Evolutionary conservation across 2,113 vertebrate species (phyloP).

Genomic region (Ctenodactylus gundi): DNA sequence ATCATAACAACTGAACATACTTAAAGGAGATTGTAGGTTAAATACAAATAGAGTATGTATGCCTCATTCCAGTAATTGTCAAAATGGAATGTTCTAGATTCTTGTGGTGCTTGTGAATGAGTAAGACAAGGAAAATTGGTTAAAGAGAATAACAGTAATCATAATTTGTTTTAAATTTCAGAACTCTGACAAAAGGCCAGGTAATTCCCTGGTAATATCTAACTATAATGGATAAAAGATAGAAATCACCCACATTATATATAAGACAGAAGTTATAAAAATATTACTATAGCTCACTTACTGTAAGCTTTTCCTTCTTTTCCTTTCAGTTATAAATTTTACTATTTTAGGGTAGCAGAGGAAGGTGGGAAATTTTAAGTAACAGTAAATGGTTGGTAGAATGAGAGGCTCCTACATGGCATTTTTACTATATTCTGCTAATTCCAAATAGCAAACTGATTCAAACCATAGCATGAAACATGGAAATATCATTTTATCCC

Average conservation of each 20-base stretch:
- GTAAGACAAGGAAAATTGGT: background rate
- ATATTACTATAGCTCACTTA: background rate
- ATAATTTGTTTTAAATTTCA: background rate
- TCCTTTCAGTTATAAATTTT: slow-evolving; percentile 42
- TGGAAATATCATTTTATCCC: slow-evolving; percentile 56
- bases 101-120: background rate
- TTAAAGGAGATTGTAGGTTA: background rate
- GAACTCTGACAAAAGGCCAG: background rate
- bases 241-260: background rate
- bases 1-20: background rate
- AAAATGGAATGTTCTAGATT: slow-evolving; percentile 14
- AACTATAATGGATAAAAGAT: background rate
- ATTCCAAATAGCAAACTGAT: slow-evolving; percentile 3
- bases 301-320: slow-evolving; percentile 7
- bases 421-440: slow-evolving; percentile 5
- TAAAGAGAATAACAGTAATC: background rate
- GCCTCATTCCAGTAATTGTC: background rate
- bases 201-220: background rate
- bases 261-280: background rate
- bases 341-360: background rate
- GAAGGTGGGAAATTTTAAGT: slow-evolving; percentile 28
- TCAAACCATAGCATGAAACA: slow-evolving; percentile 26
- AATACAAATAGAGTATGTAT: background rate
- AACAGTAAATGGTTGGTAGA: background rate
- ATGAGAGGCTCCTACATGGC: background rate